These are phyloP conservation scores for Dasyurus viverrinus DNA, from an alignment of 2,113 vertebrate species.

Conservation along the genomic window DNA sequence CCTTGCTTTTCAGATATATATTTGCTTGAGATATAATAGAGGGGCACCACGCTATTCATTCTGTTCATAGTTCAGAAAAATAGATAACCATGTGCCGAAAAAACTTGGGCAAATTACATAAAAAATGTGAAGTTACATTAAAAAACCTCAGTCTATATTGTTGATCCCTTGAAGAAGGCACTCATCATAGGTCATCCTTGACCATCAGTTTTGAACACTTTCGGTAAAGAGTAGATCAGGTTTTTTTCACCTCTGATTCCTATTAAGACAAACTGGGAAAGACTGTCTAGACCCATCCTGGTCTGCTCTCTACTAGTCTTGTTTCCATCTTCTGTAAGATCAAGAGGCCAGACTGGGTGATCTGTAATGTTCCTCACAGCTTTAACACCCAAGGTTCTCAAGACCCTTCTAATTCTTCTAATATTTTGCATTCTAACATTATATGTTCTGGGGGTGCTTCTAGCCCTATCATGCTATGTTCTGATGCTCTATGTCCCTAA, in stretches of 20 bases:
- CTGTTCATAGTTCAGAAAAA: background rate
- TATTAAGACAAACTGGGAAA: background rate
- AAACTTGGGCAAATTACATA: background rate
- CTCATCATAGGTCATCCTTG: background rate
- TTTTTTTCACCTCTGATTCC: background rate
- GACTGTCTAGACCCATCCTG: background rate
- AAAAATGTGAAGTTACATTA: background rate
- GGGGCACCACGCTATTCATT: background rate
- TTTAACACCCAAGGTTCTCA: background rate
- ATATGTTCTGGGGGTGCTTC: too few species aligned
- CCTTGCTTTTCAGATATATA: background rate
- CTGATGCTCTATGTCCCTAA: too few species aligned
- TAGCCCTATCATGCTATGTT: too few species aligned
- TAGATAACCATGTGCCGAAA: background rate
- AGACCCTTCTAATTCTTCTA: background rate
- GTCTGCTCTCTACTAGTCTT: fast-evolving
- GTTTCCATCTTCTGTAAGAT: background rate
- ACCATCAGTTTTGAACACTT: background rate
- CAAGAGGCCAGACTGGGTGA: background rate
- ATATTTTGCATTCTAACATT: background rate
- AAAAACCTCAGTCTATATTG: background rate
- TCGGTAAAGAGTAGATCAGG: background rate
- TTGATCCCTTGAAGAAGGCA: background rate
- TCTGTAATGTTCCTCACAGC: background rate
- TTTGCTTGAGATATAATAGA: background rate